Evolutionary conservation across 2,888 invertebrate genomes (phyloP), one percentile per base, ranked within the genome.

Genomic region (Protula sp.): DNA sequence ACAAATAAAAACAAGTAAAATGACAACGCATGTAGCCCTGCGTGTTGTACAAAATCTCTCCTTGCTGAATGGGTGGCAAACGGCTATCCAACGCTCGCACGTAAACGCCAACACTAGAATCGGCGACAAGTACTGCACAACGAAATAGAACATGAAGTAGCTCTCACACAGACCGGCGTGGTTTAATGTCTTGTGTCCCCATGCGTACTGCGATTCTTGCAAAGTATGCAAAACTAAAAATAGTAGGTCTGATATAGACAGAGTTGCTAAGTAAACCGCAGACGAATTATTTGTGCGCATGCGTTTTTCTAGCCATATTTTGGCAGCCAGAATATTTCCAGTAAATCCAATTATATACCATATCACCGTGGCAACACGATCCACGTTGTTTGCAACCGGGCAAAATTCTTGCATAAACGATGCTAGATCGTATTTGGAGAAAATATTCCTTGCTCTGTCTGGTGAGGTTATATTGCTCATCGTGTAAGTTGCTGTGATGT

Each of bases 51-150:
- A 79, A 60, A 68, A 75, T 45, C 63, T 65, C 54, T 75, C 75
- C 57, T 76, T 74, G 45, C 62, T 60, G 61, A 78, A 79, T 1
- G 59, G 59, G 28, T 54, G 58, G 27, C 58, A 64, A 45, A 60
- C 60, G 4, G 78, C 77, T 45, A 79, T 76, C 66, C 75, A 80
- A 14, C 80, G 62, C 58, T 80, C 80, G 19, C 79, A 74, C 0
- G 80, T 79, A 56, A 79, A 80, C 3, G 76, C 75, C 2, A 80
- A 64, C n/a, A 80, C 78, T 2, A 80, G 66, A 22, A 80, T 57
- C 0, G 80, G 80, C 0, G 77, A 74, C 27, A 75, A 63, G 64
- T 78, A 80, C 60, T 79, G 79, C 1, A 74, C 74, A 2, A 71
- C 70, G 48, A 72, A 66, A 59, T 72, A 73, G 26, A 76, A 51